phyloP scores from a whole-genome alignment of 2,888 invertebrate genomes.

The Siphlonurus alternatus region DNA sequence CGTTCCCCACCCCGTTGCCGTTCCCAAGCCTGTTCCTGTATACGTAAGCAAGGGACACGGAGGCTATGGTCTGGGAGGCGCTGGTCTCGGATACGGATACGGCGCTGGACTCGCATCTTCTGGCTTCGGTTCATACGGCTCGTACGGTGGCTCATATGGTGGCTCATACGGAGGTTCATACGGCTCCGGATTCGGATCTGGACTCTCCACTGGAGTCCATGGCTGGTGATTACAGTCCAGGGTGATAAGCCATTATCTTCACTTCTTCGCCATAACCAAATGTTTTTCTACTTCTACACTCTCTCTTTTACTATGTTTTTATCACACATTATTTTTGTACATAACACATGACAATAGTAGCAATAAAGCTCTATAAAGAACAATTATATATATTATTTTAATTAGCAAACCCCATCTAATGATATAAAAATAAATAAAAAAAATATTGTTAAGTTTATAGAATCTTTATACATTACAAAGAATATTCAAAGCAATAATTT shows the following conservation, averaged over 20 bases:
- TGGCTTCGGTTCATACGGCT: not conserved
- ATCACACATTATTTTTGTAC: not conserved
- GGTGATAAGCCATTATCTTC: not conserved
- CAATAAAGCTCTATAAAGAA: not conserved
- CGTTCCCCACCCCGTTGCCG: slow-evolving; percentile 4
- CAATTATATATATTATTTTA: not conserved
- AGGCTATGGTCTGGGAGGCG: slow-evolving; percentile 1
- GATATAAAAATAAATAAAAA: no score
- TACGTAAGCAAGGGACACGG: slow-evolving; percentile 6
- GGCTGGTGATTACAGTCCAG: not conserved
- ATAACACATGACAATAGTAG: not conserved
- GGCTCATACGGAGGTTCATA: not conserved
- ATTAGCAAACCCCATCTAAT: not conserved
- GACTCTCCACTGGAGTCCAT: not conserved
- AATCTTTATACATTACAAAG: no score
- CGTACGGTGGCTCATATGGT: not conserved
- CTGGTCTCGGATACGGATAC: not conserved
- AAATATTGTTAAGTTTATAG: no score
- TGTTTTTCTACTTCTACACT: not conserved
- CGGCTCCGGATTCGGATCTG: not conserved
- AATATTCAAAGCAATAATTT: no score
- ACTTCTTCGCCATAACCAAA: not conserved
- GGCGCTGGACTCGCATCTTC: not conserved
- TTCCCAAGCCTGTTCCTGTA: slow-evolving; percentile 7
- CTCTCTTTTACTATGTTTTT: not conserved